phyloP scores from a whole-genome alignment of 2,888 invertebrate genomes.

The Drosophila anomalipes region DNA sequence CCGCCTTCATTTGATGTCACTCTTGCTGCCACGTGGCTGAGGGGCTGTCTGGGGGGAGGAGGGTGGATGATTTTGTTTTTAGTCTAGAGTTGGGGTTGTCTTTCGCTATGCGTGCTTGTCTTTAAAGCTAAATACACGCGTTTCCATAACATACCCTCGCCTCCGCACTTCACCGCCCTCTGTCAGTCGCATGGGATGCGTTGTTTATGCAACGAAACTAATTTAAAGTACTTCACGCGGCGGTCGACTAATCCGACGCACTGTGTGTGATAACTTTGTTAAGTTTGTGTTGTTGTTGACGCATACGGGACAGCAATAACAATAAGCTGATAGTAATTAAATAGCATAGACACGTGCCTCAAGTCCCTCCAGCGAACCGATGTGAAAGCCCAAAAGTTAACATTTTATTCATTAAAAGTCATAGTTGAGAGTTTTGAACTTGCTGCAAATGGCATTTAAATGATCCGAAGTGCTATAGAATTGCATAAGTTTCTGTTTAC shows the following conservation, averaged over 20 bases:
- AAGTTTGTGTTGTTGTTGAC: conserved; percentile 61
- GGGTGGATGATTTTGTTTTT: conserved; percentile 25
- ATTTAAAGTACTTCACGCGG: conserved; percentile 79
- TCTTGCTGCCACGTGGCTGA: conserved; percentile 43
- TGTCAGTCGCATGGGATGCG: conserved; percentile 8
- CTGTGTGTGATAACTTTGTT: conserved; percentile 73
- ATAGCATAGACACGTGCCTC: conserved; percentile 65
- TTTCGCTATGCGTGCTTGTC: conserved; percentile 33
- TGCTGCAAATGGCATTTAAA: background rate
- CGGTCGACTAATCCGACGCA: conserved; percentile 68
- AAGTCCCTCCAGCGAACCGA: background rate
- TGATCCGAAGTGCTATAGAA: background rate
- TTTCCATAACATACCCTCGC: background rate
- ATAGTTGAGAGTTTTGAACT: background rate
- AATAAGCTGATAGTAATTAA: conserved; percentile 76
- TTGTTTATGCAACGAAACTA: conserved; percentile 80
- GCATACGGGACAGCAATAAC: conserved; percentile 66
- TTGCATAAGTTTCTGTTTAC: background rate
- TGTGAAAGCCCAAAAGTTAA: conserved; percentile 7
- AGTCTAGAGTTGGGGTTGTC: conserved; percentile 31
- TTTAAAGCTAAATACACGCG: conserved; percentile 29
- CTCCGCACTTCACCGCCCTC: background rate
- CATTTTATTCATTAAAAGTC: background rate
- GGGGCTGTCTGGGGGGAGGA: background rate
- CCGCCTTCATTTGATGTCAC: conserved; percentile 38